phyloP scores from a whole-genome alignment of 2,888 invertebrate genomes.

The Drosophila ochracea region DNA sequence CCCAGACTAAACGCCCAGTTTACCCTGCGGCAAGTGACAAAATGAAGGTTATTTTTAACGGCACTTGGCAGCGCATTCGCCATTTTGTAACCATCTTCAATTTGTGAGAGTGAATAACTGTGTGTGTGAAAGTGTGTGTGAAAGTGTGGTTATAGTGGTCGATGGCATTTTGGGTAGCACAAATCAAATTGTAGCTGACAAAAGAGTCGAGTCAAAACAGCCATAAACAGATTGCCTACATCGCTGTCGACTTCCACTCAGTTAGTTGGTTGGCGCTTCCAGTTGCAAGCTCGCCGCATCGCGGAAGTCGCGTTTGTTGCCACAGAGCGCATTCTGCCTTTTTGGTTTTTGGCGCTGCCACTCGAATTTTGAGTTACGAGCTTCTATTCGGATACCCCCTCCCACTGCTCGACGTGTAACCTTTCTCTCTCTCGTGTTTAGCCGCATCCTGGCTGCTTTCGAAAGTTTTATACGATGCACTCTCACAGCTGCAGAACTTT shows the following conservation, averaged over 20 bases:
- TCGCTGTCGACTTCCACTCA: slow-evolving; percentile 29
- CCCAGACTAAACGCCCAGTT: slow-evolving; percentile 2
- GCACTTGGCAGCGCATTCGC: slow-evolving; percentile 34
- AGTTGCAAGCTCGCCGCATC: slow-evolving; percentile 42
- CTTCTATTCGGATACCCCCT: slow-evolving; percentile 32
- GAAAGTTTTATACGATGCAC: slow-evolving; percentile 70
- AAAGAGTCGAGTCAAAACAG: slow-evolving; percentile 58
- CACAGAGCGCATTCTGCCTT: slow-evolving; percentile 63
- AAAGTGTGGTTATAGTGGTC: slow-evolving; percentile 23
- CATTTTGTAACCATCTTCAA: slow-evolving; percentile 22
- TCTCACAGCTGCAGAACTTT: slow-evolving; percentile 54
- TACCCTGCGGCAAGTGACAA: slow-evolving; percentile 43
- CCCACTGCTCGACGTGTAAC: neutral
- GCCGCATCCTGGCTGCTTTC: slow-evolving; percentile 71
- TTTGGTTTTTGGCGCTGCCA: slow-evolving; percentile 49
- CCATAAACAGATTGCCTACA: slow-evolving; percentile 63
- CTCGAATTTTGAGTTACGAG: slow-evolving; percentile 78
- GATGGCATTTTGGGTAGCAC: slow-evolving; percentile 23
- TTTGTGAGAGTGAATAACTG: slow-evolving; percentile 3
- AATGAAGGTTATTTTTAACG: slow-evolving; percentile 57
- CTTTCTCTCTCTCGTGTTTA: slow-evolving; percentile 60
- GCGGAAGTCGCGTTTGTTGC: slow-evolving; percentile 72
- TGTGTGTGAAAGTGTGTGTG: slow-evolving; percentile 4
- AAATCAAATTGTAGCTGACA: slow-evolving; percentile 55
- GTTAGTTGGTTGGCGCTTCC: slow-evolving; percentile 7